Base-by-base conservation (phyloP, 2,888 invertebrate genomes). In the Pomacea canaliculata region DNA sequence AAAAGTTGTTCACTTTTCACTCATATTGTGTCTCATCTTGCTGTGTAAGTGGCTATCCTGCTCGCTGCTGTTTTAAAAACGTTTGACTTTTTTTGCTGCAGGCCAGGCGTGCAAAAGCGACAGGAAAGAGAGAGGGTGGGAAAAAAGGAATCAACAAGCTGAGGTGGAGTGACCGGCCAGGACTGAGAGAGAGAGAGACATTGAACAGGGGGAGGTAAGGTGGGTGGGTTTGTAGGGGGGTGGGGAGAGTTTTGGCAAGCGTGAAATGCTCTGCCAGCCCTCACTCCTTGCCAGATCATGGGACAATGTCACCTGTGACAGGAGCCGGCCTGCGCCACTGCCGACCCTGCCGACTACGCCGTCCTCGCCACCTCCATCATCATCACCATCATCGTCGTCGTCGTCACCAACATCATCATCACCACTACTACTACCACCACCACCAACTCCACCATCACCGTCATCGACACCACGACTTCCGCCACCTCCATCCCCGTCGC, bases 281-380 rank as follows among this genome's bases (percentile, higher is more conserved):
- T 18, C 63, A 12, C 10, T n/a, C 63, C 19, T 19, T 19, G 27
- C n/a, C 63, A 63, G 63, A 63, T 62, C 74, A 69, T 69, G 67
- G 69, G 69, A 74, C 63, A 60, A 74, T 74, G 74, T 67, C 74
- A 67, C 16, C 63, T 63, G n/a, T n/a, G 23, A 27, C 63, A 23
- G 23, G 27, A 63, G 23, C 19, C 12, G 23, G 10, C 27, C 16
- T 10, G 10, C 63, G 10, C 16, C 27, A 19, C 63, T 19, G 16
- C 19, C 27, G 27, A 12, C 27, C 10, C 63, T 18, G 12, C 63
- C 63, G 63, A 12, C 19, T 12, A 16, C 63, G 63, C 63, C 63
- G 27, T 63, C 19, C 16, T 23, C 63, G 27, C 10, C 19, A 2
- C 10, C 10, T 12, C 63, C 63, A 16, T 56, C 51, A 13, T 56